A percentile compares a stretch with the other conserved stretches of the same genome.
Evolutionary conservation across 1,140 invertebrate genomes (phyloP).

Genomic region (Tetragnatha versicolor): DNA sequence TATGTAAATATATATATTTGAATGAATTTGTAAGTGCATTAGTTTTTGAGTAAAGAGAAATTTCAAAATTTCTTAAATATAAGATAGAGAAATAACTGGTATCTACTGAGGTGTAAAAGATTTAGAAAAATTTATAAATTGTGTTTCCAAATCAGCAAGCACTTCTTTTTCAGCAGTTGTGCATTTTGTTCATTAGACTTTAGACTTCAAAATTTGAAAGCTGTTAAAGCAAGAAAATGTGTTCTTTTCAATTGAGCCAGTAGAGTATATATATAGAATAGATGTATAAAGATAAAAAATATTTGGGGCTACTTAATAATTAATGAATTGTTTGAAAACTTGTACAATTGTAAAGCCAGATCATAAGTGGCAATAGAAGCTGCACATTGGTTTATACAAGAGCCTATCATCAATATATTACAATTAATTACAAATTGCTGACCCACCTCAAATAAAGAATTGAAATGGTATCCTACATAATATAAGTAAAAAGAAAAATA

Average conservation of each 20-base stretch:
- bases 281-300: constrained; percentile 53
- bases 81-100: constrained; percentile 25
- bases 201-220: constrained; percentile 3
- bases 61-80: constrained; percentile 29
- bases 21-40: constrained; percentile 21
- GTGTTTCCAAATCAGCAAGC: constrained; percentile 46
- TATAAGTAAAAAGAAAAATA: constrained; percentile 25
- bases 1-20: constrained; percentile 8
- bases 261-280: constrained; percentile 32
- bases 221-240: constrained; percentile 38
- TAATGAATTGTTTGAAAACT: constrained; percentile 47
- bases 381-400: constrained; percentile 41
- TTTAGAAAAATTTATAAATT: constrained; percentile 52
- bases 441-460: constrained; percentile 42
- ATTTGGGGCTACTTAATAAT: constrained; percentile 30
- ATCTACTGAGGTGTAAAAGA: constrained; percentile 42
- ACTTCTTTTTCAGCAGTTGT: constrained; percentile 20
- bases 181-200: constrained; percentile 35
- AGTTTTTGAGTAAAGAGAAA: constrained; percentile 23
- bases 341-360: constrained; percentile 50
- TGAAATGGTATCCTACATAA: constrained; percentile 19
- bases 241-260: constrained; percentile 38
- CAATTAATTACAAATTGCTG: constrained; percentile 44
- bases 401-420: constrained; percentile 31
- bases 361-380: constrained; percentile 41